Conservation (phyloP, 2,888 invertebrate species). For the Rapana venosa region DNA sequence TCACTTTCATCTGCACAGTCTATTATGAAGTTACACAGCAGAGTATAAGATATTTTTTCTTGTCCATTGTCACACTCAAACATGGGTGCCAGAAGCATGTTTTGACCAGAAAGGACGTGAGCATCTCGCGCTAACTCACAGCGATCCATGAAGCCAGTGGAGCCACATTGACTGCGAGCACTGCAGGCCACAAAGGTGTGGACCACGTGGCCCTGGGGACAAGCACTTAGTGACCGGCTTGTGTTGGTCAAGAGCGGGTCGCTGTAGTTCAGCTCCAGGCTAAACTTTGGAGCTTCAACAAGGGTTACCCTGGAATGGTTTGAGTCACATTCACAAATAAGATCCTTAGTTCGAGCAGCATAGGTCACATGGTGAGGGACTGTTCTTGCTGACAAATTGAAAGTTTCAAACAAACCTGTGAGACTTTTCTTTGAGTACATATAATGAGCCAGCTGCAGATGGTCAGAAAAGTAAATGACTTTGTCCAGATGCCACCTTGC, state of each 20-base stretch:
- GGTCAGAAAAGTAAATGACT: too few species aligned
- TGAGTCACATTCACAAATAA: neutral
- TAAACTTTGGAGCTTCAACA: neutral
- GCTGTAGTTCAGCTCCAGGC: neutral
- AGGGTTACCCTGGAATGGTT: neutral
- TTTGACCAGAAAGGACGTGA: neutral
- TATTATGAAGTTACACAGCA: neutral
- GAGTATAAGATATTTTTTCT: neutral
- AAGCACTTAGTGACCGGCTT: neutral
- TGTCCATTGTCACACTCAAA: neutral
- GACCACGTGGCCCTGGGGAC: neutral
- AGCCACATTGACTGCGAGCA: neutral
- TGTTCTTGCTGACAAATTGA: neutral
- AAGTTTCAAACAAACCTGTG: neutral
- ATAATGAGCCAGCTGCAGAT: too few species aligned
- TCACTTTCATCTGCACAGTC: neutral
- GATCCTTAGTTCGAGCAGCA: neutral
- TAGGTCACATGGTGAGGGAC: neutral
- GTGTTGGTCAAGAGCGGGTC: neutral
- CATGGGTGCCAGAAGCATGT: neutral
- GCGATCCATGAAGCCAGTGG: neutral
- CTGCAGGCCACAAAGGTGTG: neutral
- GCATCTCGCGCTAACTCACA: neutral
- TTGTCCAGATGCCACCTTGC: neutral
- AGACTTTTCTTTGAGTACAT: too few species aligned